Conservation (phyloP, 2,888 invertebrate species). For the Leptothorax acervorum region DNA sequence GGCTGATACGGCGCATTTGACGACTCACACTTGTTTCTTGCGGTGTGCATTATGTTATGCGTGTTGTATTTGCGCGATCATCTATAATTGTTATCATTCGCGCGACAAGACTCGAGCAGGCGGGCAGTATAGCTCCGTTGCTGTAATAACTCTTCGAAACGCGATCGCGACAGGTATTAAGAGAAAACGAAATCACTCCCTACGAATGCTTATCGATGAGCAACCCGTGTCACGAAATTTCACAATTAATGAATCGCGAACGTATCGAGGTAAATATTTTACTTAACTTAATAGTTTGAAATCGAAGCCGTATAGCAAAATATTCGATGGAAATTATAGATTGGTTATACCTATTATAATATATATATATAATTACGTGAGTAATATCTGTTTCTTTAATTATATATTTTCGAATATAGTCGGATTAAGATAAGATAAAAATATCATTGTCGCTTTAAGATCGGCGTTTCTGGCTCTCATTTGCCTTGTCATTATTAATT, state of each 20-base stretch:
- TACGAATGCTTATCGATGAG: not conserved
- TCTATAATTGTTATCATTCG: not conserved
- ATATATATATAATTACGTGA: no score
- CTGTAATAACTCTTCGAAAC: not conserved
- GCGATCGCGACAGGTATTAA: not conserved
- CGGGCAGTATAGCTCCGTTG: not conserved
- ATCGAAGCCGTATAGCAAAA: not conserved
- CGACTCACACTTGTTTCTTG: not conserved
- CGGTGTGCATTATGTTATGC: not conserved
- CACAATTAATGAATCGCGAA: not conserved
- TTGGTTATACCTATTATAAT: not conserved
- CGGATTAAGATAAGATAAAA: not conserved
- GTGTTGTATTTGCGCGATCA: not conserved
- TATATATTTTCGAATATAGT: not conserved
- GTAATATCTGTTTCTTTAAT: no score
- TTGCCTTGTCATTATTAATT: no score
- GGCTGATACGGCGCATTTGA: not conserved
- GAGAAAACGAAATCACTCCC: not conserved
- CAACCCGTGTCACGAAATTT: not conserved
- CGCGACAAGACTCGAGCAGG: not conserved
- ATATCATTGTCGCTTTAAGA: no score
- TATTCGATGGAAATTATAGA: not conserved
- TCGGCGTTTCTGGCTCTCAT: no score
- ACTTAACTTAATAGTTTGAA: not conserved
- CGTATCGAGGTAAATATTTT: not conserved